Evolutionary conservation across 2,113 vertebrate species (phyloP).

Genomic region (Oreocharis arfaki): DNA sequence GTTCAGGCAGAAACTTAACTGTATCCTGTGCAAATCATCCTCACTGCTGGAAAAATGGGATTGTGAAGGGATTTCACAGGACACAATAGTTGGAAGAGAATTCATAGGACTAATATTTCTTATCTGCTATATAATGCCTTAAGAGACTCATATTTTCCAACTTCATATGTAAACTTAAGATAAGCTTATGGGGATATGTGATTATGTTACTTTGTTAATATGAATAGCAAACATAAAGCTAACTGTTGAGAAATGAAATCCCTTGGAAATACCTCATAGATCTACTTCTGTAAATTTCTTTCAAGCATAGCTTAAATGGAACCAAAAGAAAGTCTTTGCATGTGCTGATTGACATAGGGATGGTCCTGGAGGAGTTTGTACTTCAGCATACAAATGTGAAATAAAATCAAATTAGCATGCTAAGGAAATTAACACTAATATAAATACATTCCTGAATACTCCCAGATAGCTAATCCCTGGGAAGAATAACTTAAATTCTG

Average conservation of each 20-base stretch:
- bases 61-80: not conserved
- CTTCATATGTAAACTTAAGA: slow-evolving; percentile 10
- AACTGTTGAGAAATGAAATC: not conserved
- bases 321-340: not conserved
- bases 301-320: not conserved
- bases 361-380: slow-evolving; percentile 11
- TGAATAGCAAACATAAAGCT: not conserved
- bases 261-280: not conserved
- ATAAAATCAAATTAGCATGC: slow-evolving; percentile 48
- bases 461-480: slow-evolving; percentile 31
- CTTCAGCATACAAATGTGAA: slow-evolving; percentile 41
- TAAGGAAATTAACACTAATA: slow-evolving; percentile 33
- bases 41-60: not conserved
- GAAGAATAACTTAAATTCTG: slow-evolving; percentile 34
- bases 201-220: not conserved
- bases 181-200: not conserved
- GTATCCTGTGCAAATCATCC: not conserved
- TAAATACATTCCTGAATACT: slow-evolving; percentile 37
- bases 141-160: not conserved
- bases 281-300: not conserved
- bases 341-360: slow-evolving; percentile 6
- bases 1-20: not conserved
- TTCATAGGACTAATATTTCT: not conserved
- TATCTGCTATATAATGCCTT: not conserved
- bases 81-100: not conserved